Evolutionary conservation across 2,888 invertebrate genomes (phyloP).

Genomic region (Trachelus iudaicus): DNA sequence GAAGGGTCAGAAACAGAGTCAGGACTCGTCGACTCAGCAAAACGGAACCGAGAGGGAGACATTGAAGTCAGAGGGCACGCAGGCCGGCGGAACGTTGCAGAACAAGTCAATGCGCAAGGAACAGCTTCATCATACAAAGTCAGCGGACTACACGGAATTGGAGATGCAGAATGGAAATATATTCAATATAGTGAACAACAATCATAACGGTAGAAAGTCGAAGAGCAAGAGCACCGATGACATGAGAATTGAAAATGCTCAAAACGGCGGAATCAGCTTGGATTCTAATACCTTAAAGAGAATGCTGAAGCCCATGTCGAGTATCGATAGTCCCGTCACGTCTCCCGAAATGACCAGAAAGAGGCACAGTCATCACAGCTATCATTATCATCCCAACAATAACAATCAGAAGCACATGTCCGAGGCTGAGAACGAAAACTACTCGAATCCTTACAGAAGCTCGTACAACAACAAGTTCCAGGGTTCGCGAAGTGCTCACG

Average conservation of each 20-base stretch:
- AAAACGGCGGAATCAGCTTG: conserved; percentile 68
- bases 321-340: conserved; percentile 88
- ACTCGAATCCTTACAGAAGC: conserved; percentile 55
- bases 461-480: conserved; percentile 60
- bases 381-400: conserved; percentile 60
- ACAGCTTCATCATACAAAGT: conserved; percentile 65
- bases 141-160: conserved; percentile 69
- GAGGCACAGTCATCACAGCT: conserved; percentile 77
- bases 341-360: conserved; percentile 91
- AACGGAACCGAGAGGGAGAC: conserved; percentile 66
- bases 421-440: conserved; percentile 66
- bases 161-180: conserved; percentile 64
- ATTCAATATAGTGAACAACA: conserved; percentile 64
- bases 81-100: conserved; percentile 81
- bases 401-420: conserved; percentile 70
- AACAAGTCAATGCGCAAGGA: conserved; percentile 57
- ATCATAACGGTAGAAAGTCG: conserved; percentile 71
- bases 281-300: conserved; percentile 90
- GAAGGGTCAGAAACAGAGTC: conserved; percentile 69
- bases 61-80: conserved; percentile 83
- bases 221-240: conserved; percentile 94
- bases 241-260: conserved; percentile 71
- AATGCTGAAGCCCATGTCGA: conserved; percentile 95
- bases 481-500: conserved; percentile 75
- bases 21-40: conserved; percentile 63